phyloP scores from a whole-genome alignment of 2,113 vertebrate genomes.

The Tautogolabrus adspersus region DNA sequence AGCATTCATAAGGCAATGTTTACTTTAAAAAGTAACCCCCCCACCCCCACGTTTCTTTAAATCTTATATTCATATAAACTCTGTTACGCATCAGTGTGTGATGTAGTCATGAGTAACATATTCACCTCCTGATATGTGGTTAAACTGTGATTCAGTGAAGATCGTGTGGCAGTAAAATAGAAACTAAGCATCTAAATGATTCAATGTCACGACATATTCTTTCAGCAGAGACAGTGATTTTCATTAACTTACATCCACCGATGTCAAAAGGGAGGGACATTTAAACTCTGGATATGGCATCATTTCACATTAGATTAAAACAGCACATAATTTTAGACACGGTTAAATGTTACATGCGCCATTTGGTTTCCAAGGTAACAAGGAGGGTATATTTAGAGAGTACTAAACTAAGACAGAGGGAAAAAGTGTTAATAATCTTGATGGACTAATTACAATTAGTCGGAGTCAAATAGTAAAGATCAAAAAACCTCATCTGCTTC shows the following conservation, averaged over 20 bases:
- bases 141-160: slow-evolving; percentile 26
- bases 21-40: slow-evolving; percentile 2
- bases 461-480: slow-evolving; percentile 77
- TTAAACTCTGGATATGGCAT: slow-evolving; percentile 44
- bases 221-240: slow-evolving; percentile 32
- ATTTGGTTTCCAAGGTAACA: slow-evolving; percentile 86
- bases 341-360: slow-evolving; percentile 78
- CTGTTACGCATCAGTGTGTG: background rate
- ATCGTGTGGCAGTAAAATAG: slow-evolving; percentile 11
- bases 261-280: slow-evolving; percentile 50
- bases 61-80: background rate
- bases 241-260: slow-evolving; percentile 49
- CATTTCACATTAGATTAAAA: slow-evolving; percentile 71
- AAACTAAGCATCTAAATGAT: slow-evolving; percentile 16
- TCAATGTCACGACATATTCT: slow-evolving; percentile 18
- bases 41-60: background rate
- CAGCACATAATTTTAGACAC: slow-evolving; percentile 75
- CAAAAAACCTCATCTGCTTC: slow-evolving; percentile 70
- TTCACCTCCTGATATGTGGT: slow-evolving; percentile 17
- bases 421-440: slow-evolving; percentile 73
- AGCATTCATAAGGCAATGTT: background rate
- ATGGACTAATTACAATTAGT: slow-evolving; percentile 75
- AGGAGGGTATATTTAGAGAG: slow-evolving; percentile 81
- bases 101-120: slow-evolving; percentile 27
- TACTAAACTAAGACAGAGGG: slow-evolving; percentile 69